Percentiles rank a stretch among this genome's conserved stretches.
Evolutionary conservation across 2,797 vertebrate species (phyloP).

Genomic region (Girardinus metallicus): DNA sequence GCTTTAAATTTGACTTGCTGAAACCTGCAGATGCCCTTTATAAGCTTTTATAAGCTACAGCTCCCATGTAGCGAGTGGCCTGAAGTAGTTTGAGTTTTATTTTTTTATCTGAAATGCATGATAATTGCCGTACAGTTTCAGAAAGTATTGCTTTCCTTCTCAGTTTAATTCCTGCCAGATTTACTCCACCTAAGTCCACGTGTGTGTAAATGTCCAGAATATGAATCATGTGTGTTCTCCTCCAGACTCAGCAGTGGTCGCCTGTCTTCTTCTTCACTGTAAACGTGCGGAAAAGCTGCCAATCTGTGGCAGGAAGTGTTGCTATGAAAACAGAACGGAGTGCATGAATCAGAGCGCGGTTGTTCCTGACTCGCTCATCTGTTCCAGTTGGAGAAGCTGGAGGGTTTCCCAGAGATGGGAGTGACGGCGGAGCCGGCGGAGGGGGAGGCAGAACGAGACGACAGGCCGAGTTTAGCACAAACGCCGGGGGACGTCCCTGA

Average conservation of each 20-base stretch:
- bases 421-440: conserved; percentile 73
- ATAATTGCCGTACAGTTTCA: neutral
- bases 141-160: neutral
- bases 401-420: conserved; percentile 82
- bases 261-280: neutral
- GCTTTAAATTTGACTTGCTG: too few species aligned
- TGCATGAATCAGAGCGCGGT: conserved; percentile 12
- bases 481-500: conserved; percentile 71
- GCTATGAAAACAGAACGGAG: neutral
- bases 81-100: neutral
- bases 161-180: neutral
- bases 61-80: neutral
- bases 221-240: neutral
- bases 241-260: neutral
- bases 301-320: conserved; percentile 24
- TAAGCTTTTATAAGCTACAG: neutral
- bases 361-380: conserved; percentile 32
- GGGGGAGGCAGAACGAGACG: conserved; percentile 70
- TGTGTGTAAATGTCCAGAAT: neutral
- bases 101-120: neutral
- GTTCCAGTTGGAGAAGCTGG: conserved; percentile 84
- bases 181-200: neutral
- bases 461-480: conserved; percentile 76
- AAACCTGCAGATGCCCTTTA: neutral
- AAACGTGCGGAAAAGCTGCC: conserved; percentile 10